Percentiles rank a stretch among this genome's conserved stretches.
Evolutionary conservation across 2,797 vertebrate species (phyloP).

Genomic region (Decapterus maruadsi): DNA sequence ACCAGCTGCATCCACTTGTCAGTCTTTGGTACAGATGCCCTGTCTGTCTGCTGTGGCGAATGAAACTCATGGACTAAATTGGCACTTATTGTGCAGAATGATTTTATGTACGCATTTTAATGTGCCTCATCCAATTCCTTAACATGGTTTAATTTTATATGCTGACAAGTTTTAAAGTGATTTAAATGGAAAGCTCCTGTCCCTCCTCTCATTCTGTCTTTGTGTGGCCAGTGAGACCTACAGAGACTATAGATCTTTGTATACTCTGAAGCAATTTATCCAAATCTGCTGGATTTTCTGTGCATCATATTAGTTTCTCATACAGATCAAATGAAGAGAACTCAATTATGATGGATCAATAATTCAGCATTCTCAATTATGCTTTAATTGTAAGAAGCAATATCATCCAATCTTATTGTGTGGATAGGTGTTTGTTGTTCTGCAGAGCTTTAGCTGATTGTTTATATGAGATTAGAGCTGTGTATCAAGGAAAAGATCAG

Average conservation of each 20-base stretch:
- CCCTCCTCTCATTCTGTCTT: constrained; percentile 56
- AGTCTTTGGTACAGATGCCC: constrained; percentile 83
- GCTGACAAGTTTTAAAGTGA: constrained; percentile 63
- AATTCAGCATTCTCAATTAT: constrained; percentile 84
- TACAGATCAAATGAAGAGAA: constrained; percentile 79
- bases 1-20: constrained; percentile 90
- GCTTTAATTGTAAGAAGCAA: constrained; percentile 83
- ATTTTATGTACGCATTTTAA: constrained; percentile 80
- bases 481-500: constrained; percentile 81
- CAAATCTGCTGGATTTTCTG: constrained; percentile 72
- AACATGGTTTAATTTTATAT: constrained; percentile 78
- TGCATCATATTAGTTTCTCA: constrained; percentile 75
- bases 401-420: constrained; percentile 81
- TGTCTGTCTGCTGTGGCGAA: constrained; percentile 79
- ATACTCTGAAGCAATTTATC: constrained; percentile 69
- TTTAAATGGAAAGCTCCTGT: constrained; percentile 62
- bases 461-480: constrained; percentile 82
- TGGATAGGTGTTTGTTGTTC: constrained; percentile 78
- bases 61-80: constrained; percentile 78
- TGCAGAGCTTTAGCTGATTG: constrained; percentile 82
- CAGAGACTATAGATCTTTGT: constrained; percentile 54
- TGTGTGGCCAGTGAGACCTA: constrained; percentile 63
- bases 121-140: constrained; percentile 79
- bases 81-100: constrained; percentile 78
- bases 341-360: constrained; percentile 83